Conservation (phyloP, 1,140 invertebrate genomes). For the Eubasilissa regina region DNA sequence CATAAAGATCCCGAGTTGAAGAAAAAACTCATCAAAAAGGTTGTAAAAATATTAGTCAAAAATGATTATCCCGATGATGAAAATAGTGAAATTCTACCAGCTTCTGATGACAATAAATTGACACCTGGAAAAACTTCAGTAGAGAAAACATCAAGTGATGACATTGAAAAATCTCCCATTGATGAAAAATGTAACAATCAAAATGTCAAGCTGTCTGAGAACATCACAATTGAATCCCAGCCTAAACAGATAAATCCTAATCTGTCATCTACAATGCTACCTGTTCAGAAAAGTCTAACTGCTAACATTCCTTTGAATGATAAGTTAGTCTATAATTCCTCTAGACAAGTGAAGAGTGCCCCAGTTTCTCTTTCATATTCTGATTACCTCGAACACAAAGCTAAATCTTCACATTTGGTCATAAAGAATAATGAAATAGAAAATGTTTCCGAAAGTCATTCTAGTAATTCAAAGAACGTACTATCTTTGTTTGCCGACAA, state of each 20-base stretch:
- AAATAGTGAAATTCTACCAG: constrained; percentile 53
- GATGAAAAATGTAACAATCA: not conserved
- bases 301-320: not conserved
- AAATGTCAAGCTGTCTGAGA: not conserved
- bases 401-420: constrained; percentile 1
- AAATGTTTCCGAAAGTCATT: constrained; percentile 22
- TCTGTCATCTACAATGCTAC: not conserved
- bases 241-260: not conserved
- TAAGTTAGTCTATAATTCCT: not conserved
- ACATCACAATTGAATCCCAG: not conserved
- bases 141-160: constrained; percentile 15
- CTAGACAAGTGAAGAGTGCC: constrained; percentile 19
- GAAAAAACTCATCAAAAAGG: constrained; percentile 67
- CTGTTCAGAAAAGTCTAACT: constrained; percentile 13
- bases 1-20: constrained; percentile 65
- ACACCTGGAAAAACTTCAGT: not conserved
- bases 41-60: constrained; percentile 66
- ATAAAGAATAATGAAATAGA: not conserved
- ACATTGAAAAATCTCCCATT: not conserved
- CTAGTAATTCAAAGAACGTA: constrained; percentile 12
- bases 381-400: constrained; percentile 28
- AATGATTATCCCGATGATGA: constrained; percentile 67
- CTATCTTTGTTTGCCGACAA: not conserved
- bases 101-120: not conserved
- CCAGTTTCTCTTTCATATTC: constrained; percentile 28